Evolutionary conservation across 2,113 vertebrate species (phyloP).

Genomic region (Lophotis ruficrista): DNA sequence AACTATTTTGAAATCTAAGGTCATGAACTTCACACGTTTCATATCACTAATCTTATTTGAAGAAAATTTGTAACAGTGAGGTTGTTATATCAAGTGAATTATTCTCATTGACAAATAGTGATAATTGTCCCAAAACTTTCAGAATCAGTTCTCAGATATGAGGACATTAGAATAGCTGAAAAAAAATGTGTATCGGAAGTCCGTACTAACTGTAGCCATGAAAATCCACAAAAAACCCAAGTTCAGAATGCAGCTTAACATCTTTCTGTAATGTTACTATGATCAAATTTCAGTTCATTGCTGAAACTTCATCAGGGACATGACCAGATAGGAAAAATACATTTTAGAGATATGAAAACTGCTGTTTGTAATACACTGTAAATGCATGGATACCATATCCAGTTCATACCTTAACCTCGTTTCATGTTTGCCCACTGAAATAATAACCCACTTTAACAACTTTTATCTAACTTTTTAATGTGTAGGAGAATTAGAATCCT

Average conservation of each 20-base stretch:
- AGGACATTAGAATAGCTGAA: not conserved
- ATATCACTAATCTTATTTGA: not conserved
- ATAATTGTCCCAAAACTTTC: not conserved
- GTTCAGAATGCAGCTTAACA: not conserved
- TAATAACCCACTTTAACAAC: not conserved
- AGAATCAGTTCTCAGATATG: not conserved
- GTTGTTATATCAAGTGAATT: not conserved
- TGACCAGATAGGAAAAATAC: not conserved
- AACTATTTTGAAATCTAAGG: not conserved
- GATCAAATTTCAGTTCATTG: not conserved
- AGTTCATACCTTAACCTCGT: not conserved
- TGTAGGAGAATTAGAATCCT: not conserved
- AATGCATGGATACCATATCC: not conserved
- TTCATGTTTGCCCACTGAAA: not conserved
- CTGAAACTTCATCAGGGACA: not conserved
- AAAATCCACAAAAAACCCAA: not conserved
- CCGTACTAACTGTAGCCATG: not conserved
- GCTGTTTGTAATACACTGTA: not conserved
- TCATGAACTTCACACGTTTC: not conserved
- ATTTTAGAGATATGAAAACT: not conserved
- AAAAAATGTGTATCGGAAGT: not conserved
- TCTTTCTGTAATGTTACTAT: not conserved
- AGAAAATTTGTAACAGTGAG: not conserved
- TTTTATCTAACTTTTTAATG: not conserved
- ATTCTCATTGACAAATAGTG: not conserved